phyloP scores from a whole-genome alignment of 2,888 invertebrate species.

The Catocala nupta region DNA sequence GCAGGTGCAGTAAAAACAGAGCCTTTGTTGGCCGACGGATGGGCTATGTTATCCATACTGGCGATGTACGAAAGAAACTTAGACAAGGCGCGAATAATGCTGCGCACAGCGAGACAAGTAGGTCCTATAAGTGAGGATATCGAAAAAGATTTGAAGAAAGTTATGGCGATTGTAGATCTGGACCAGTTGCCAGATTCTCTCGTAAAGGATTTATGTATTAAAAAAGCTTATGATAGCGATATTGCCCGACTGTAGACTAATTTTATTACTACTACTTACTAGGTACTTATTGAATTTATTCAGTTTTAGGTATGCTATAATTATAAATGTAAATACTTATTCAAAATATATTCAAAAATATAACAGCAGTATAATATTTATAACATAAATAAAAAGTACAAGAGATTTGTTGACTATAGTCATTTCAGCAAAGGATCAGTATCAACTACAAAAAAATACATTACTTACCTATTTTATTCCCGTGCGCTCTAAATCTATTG shows the following conservation, averaged over 20 bases:
- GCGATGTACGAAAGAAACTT: slow-evolving; percentile 69
- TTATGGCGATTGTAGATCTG: slow-evolving; percentile 62
- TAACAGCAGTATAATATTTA: not conserved
- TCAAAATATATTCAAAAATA: not conserved
- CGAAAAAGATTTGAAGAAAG: slow-evolving; percentile 63
- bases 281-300: too few species aligned
- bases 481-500: too few species aligned
- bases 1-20: slow-evolving; percentile 75
- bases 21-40: slow-evolving; percentile 76
- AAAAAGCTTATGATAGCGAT: too few species aligned
- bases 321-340: not conserved
- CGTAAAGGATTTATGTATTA: slow-evolving; percentile 68
- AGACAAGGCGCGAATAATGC: slow-evolving; percentile 70
- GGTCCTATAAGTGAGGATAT: slow-evolving; percentile 72
- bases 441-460: too few species aligned
- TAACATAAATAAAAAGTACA: too few species aligned
- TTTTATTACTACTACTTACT: too few species aligned
- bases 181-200: slow-evolving; percentile 68
- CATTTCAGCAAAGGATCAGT: too few species aligned
- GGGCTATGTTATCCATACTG: slow-evolving; percentile 76
- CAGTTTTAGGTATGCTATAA: not conserved
- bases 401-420: too few species aligned
- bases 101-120: slow-evolving; percentile 75
- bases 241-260: too few species aligned
- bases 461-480: too few species aligned